phyloP scores from a whole-genome alignment of 2,888 invertebrate species.

The Hylaea fasciaria region DNA sequence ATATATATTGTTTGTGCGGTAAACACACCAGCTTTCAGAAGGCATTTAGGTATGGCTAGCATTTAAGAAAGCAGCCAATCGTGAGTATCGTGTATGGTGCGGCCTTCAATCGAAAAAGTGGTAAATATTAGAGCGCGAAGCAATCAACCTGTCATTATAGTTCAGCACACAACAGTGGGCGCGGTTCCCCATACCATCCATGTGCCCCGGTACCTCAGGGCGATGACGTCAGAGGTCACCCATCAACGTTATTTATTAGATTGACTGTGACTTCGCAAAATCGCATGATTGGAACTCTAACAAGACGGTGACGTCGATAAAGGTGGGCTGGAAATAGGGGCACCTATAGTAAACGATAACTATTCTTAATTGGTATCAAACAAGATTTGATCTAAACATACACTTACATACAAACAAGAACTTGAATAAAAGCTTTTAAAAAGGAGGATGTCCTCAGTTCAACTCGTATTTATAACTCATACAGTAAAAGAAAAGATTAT shows the following conservation, averaged over 20 bases:
- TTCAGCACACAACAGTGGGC: slow-evolving; percentile 39
- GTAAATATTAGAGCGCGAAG: slow-evolving; percentile 48
- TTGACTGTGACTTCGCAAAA: slow-evolving; percentile 38
- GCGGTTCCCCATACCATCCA: slow-evolving; percentile 30
- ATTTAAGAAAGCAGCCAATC: slow-evolving; percentile 10
- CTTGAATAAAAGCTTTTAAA: no score
- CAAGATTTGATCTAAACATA: no score
- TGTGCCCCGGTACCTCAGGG: slow-evolving; percentile 31
- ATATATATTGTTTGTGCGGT: no score
- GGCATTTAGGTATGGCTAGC: slow-evolving; percentile 7
- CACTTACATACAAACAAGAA: no score
- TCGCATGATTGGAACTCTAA: slow-evolving; percentile 17
- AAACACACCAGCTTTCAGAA: slow-evolving; percentile 11
- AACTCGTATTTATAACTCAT: no score
- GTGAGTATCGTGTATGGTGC: slow-evolving; percentile 13
- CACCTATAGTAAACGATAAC: no score
- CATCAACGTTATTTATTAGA: slow-evolving; percentile 31
- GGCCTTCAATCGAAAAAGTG: slow-evolving; percentile 44
- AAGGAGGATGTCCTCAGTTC: no score
- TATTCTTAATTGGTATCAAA: no score
- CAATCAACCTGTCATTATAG: slow-evolving; percentile 48
- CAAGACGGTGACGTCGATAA: slow-evolving; percentile 1
- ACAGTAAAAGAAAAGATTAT: no score
- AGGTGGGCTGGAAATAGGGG: background rate
- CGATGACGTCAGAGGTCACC: slow-evolving; percentile 37